Evolutionary conservation across 2,113 vertebrate species (phyloP).

Genomic region (Junco hyemalis): DNA sequence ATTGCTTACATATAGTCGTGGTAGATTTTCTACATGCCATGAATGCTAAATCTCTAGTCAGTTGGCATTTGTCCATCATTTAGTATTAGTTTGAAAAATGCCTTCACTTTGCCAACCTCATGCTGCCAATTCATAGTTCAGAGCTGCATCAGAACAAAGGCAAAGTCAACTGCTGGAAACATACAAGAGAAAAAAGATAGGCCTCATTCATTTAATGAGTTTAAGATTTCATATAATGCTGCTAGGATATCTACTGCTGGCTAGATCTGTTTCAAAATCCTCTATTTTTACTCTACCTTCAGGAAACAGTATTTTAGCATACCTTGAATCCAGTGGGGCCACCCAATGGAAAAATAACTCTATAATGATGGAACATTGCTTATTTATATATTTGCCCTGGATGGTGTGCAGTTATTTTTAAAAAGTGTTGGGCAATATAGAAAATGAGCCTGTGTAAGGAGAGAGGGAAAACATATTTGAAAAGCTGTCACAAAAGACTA

Average conservation of each 20-base stretch:
- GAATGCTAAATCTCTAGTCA: not conserved
- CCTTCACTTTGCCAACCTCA: not conserved
- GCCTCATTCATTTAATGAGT: not conserved
- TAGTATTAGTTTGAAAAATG: not conserved
- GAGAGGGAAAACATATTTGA: not conserved
- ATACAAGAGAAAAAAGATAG: not conserved
- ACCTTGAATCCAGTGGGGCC: not conserved
- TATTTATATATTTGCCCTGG: not conserved
- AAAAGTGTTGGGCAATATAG: not conserved
- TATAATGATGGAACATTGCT: not conserved
- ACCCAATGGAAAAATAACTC: not conserved
- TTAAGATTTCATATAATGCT: not conserved
- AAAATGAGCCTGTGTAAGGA: not conserved
- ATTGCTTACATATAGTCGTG: not conserved
- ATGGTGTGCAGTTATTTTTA: not conserved
- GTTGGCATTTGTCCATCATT: not conserved
- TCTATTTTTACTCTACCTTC: not conserved
- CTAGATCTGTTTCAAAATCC: not conserved
- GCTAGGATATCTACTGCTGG: not conserved
- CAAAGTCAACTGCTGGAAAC: constrained; percentile 27
- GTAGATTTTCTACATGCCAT: not conserved
- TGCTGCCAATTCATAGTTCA: not conserved
- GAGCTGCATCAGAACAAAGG: not conserved
- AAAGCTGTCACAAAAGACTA: not conserved
- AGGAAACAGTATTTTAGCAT: not conserved